Base-by-base conservation (phyloP, 2,113 vertebrate species). In the Anas platyrhynchos region DNA sequence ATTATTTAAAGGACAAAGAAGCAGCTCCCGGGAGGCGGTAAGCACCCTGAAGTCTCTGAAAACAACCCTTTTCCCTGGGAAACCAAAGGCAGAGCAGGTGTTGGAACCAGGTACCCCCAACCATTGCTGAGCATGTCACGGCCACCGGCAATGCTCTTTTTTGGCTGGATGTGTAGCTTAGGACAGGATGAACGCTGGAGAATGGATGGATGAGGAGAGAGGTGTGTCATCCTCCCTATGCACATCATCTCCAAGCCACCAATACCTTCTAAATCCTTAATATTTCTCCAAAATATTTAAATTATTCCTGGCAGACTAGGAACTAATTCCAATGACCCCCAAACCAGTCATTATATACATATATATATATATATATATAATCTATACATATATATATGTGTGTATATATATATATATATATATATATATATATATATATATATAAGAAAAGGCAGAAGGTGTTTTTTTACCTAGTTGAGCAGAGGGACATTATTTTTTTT, bases 1-100 rank as follows among this genome's bases (percentile, higher is more conserved):
- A 84, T 93, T 95, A 78, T 91, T 92, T 86, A 86, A 78, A 96
- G 94, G 86, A 93, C 88, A 88, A 95, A 95, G 94, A 63, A 82
- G 48, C 2, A 4, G 94, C 74, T 88, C 91, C 90, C 90, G 44
- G 38, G 38, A 38, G 38, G 38, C 83, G 86, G 79, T 61, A 84
- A 96, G 34, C 72, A 92, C 73, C 69, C 66, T 29, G 34, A 71
- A 82, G 61, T 48, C 48, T 91, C 89, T 68, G 58, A 82, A 54
- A 79, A 11, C 29, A 89, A 41, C 22, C 44, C 31, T 90, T 87
- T 96, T 90, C 69, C n/a, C 80, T 76, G 62, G 67, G 36, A 89
- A 94, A 92, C 85, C 36, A 79, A 78, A 90, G 76, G 48, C 83
- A 88, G n/a, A 91, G 9, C 56, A 76, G 29, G 25, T 13, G 20